Conservation (phyloP, 2,113 vertebrate species). For the Sialia sialis region DNA sequence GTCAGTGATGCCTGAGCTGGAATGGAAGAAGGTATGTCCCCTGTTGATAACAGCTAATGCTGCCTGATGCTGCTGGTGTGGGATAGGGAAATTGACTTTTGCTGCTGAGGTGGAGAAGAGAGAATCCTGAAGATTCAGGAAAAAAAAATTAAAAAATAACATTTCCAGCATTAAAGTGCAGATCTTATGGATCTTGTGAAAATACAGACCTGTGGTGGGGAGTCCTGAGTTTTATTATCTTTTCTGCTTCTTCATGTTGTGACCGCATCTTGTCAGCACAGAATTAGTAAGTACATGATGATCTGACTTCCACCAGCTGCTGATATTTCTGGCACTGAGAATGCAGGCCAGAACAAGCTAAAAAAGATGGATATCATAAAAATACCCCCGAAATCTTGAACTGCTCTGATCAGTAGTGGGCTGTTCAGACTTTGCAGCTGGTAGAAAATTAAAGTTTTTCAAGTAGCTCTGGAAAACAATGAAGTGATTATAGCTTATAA, state of each 20-base stretch:
- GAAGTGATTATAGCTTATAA: not conserved
- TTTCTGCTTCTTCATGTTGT: not conserved
- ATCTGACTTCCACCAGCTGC: not conserved
- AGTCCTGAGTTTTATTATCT: not conserved
- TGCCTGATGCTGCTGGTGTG: not conserved
- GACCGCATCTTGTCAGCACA: accelerated
- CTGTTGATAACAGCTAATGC: not conserved
- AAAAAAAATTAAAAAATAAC: not conserved
- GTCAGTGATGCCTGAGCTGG: not conserved
- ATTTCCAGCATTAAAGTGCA: not conserved
- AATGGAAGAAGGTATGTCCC: not conserved
- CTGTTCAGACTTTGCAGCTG: not conserved
- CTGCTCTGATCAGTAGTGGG: not conserved
- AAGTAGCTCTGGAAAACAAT: not conserved
- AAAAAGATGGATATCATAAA: not conserved
- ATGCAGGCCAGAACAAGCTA: not conserved
- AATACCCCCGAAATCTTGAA: not conserved
- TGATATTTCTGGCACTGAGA: not conserved
- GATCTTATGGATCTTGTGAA: not conserved
- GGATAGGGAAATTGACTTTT: not conserved
- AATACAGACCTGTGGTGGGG: not conserved
- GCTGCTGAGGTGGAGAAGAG: not conserved
- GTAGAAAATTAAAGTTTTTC: not conserved
- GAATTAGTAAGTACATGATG: not conserved
- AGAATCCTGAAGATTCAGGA: not conserved